Base-by-base conservation (phyloP, 2,888 invertebrate species). In the Calameuta idolon region DNA sequence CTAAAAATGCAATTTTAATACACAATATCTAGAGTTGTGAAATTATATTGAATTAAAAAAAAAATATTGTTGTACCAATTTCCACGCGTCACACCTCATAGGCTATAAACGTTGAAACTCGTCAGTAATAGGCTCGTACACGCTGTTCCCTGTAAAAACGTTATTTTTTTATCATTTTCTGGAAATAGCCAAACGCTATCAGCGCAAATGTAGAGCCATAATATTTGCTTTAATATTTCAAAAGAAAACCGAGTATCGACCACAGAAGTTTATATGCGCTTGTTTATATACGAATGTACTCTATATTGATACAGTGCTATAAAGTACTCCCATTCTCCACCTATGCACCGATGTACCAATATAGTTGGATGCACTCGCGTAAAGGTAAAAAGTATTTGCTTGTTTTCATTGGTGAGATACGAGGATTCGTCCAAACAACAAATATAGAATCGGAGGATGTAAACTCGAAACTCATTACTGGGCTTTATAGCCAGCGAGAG, bases 401-500 rank as follows among this genome's bases (percentile, higher is more conserved):
- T 73, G 75, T 73, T 78, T 78, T 76, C 69, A 37, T 73, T 37
- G 34, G 37, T 37, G 30, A 40, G 76, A 55, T 23, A 55, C 2
- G 55, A 55, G 55, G 9, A 69, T 75, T 69, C 69, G 74, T 69
- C 75, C 76, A 73, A 76, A 71, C 71, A 78, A 69, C n/a, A 75
- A 55, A 23, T 55, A 23, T 15, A 55, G 37, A 69, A 79, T 78
- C 77, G 76, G 76, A 34, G 77, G 76, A 79, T 79, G 79, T 75
- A 80, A 76, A 76, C 74, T 77, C 73, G 79, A 83, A 84, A 85
- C 82, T 85, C 85, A 83, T 85, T 85, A 85, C 81, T 76, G 79
- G 69, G 77, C 80, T 81, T 79, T 81, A 79, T 77, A 76, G 73
- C 40, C 69, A 33, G 30, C 69, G 35, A 74, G 74, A 69, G 75